Conservation (phyloP, 2,113 vertebrate species). For the Phasianus colchicus region DNA sequence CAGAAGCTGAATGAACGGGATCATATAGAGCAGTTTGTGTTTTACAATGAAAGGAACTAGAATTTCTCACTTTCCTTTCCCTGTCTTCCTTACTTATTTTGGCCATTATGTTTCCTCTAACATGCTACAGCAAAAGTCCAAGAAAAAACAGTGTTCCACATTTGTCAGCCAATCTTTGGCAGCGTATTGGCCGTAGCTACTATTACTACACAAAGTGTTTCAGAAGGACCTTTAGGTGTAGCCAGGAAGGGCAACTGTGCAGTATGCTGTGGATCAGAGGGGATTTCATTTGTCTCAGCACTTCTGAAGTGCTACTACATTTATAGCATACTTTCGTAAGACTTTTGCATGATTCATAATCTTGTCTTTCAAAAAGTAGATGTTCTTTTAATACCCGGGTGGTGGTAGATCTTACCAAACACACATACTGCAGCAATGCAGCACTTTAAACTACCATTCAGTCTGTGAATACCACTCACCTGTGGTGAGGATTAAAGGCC, state of each 20-base stretch:
- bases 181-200: not conserved
- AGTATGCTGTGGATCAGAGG: not conserved
- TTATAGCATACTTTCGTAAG: not conserved
- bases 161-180: not conserved
- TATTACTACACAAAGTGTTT: not conserved
- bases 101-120: not conserved
- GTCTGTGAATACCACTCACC: not conserved
- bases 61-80: not conserved
- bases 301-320: not conserved
- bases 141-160: not conserved
- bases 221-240: not conserved
- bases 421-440: not conserved
- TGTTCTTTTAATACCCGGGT: not conserved
- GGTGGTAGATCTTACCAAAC: not conserved
- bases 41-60: not conserved
- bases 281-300: not conserved
- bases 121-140: not conserved
- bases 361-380: not conserved
- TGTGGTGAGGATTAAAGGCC: not conserved
- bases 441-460: not conserved
- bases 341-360: not conserved
- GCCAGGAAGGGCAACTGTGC: not conserved
- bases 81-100: not conserved
- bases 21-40: fast-evolving
- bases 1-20: not conserved